Evolutionary conservation across 2,888 invertebrate species (phyloP), one percentile per base, ranked within the genome.

Genomic region (Erannis defoliaria): DNA sequence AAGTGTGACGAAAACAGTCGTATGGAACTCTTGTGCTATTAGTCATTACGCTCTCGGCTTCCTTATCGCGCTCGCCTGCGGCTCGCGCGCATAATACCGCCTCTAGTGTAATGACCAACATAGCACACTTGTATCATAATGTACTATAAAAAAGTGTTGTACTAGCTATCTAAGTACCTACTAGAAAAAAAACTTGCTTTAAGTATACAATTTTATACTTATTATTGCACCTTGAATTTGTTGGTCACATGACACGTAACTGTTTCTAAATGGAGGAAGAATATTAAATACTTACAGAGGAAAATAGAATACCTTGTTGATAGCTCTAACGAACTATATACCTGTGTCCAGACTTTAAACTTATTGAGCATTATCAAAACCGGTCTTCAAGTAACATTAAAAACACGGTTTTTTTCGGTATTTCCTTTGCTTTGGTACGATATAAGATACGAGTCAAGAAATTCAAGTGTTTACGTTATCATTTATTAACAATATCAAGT

Each of bases 211-310:
- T 37, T 37, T 2, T 35, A 18, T 45, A 16, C 5, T 26, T 23
- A 6, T 16, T 10, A 18, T 14, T 26, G 21, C 59, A 48, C 71
- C 72, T 71, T 72, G 72, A 29, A 55, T 45, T 33, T 40, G 54
- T 53, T 55, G 65, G 67, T 62, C 66, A 67, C 54, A 29, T 29
- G 45, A 35, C 9, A 45, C 6, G 45, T 19, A 46, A 60, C 63
- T 69, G 59, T 68, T 62, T 63, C 60, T 72, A 67, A 70, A 78
- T 76, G 71, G 49, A 67, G 62, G 55, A 67, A 45, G 88, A 84
- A 87, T 88, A 83, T 77, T 82, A 85, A 86, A 78, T 74, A 73
- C 50, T 23, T 14, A 14, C 70, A 63, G 66, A 85, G 88, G 86
- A 85, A 85, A 88, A 83, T 67, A 67, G 60, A 68, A 56, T 65